These are phyloP conservation scores for Apostichopus japonicus DNA, from an alignment of 35 echinoderm and acorn worm species.

Conservation along the genomic window DNA sequence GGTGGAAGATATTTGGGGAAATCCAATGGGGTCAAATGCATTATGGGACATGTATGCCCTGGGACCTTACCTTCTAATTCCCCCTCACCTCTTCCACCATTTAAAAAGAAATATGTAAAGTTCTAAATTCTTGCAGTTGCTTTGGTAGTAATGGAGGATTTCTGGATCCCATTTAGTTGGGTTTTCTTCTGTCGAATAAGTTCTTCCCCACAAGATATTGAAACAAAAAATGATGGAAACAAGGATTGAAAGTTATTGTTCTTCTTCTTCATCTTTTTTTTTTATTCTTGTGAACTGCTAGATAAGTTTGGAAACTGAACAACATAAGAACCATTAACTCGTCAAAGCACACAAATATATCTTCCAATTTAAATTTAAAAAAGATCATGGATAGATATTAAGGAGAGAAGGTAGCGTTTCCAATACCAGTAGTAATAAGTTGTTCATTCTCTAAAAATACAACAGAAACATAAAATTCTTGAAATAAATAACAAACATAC, in stretches of 20 bases:
- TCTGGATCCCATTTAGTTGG: no score
- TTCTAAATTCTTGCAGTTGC: no score
- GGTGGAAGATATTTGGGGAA: no score
- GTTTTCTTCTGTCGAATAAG: no score
- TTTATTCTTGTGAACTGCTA: constrained; percentile 45
- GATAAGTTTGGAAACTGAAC: constrained; percentile 47
- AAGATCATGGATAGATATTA: not conserved
- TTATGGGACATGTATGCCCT: no score
- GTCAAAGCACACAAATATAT: constrained; percentile 36
- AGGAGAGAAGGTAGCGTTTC: not conserved
- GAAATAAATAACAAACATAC: constrained; percentile 51
- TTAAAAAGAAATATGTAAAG: no score
- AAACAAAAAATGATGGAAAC: no score
- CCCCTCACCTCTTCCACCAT: no score
- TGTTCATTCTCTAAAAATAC: constrained; percentile 8
- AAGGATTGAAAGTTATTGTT: not conserved
- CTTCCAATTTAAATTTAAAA: constrained; percentile 14
- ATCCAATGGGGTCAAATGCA: no score
- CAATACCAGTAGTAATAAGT: constrained; percentile 5
- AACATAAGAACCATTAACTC: constrained; percentile 28
- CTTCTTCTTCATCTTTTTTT: not conserved
- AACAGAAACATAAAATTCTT: constrained; percentile 43
- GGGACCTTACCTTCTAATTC: no score
- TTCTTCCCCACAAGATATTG: no score
- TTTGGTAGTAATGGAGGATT: no score